Conservation (phyloP, 2,113 vertebrate species). For the Vulpes vulpes region DNA sequence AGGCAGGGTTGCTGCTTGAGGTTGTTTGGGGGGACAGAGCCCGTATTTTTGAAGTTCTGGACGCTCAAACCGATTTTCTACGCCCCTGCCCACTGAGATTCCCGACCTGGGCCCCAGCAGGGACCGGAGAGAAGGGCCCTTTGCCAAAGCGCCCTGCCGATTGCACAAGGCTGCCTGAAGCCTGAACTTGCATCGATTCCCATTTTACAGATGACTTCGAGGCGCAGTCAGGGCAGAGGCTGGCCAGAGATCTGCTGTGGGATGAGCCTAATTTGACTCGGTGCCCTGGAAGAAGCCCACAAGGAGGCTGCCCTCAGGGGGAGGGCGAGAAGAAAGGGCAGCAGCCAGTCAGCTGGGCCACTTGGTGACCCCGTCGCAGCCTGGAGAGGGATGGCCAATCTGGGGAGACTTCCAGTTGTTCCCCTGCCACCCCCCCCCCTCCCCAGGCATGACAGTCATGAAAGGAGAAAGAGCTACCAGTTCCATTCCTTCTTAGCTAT, state of each 20-base stretch:
- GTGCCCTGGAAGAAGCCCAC: background rate
- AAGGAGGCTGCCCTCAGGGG: background rate
- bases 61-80: background rate
- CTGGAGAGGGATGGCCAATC: too few species aligned
- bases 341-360: background rate
- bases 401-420: background rate
- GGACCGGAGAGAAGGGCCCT: background rate
- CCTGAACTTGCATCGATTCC: background rate
- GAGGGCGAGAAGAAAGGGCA: background rate
- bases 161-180: background rate
- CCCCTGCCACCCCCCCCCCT: too few species aligned
- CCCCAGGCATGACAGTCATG: background rate
- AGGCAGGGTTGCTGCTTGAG: background rate
- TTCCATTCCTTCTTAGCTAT: background rate
- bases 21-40: background rate
- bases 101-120: background rate
- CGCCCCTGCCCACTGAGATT: background rate
- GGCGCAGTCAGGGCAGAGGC: background rate
- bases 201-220: background rate
- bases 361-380: background rate
- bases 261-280: fast-evolving
- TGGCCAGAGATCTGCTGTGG: background rate
- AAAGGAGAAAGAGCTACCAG: too few species aligned
- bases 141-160: background rate
- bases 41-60: background rate